Evolutionary conservation across 2,797 vertebrate species (phyloP), one percentile per base, ranked within the genome.

Genomic region (Rousettus madagascariensis): DNA sequence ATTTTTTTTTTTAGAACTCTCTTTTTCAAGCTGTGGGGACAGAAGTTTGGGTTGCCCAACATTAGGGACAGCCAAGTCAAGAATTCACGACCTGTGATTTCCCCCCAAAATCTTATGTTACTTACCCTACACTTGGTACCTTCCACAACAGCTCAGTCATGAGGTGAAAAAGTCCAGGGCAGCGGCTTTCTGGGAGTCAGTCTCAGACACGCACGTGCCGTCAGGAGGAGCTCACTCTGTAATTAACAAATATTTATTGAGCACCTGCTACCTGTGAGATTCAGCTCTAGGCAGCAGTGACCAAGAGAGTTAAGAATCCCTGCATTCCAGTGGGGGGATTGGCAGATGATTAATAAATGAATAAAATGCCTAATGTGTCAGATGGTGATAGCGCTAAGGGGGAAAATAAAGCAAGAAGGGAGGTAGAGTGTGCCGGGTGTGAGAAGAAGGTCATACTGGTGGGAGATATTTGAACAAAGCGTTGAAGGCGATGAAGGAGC

Each of bases 151-250:
- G 55, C 59, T 19, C 4, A 1, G 15, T 49, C 13, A 19, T 0
- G 0, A 59, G 78, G 28, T 11, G 28, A 82, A 41, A 16, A 22
- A 41, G 55, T 11, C 24, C 38, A 24, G 71, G 68, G 8, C 26
- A 2, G 36, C 15, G 2, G 24, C 49, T 77, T 49, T 43, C 53
- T 43, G n/a, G 57, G 16, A 28, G 41, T 36, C 1, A 2, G 66
- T 33, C 63, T 78, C 80, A 53, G 63, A 46, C 28, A 38, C 0
- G 0, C 72, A 26, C 38, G 53, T 46, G 3, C 46, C 0, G 0
- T 46, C 17, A 17, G 63, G 11, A 77, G 63, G 71, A 28, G 22
- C 16, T 66, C 28, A 1, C 19, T 71, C n/a, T 87, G 33, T 12
- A 3, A 3, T 19, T 69, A 22, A 22, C 55, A 24, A 6, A 1